Evolutionary conservation across 1,140 invertebrate genomes (phyloP), one percentile per base, ranked within the genome.

Genomic region (Drosophila guanche): DNA sequence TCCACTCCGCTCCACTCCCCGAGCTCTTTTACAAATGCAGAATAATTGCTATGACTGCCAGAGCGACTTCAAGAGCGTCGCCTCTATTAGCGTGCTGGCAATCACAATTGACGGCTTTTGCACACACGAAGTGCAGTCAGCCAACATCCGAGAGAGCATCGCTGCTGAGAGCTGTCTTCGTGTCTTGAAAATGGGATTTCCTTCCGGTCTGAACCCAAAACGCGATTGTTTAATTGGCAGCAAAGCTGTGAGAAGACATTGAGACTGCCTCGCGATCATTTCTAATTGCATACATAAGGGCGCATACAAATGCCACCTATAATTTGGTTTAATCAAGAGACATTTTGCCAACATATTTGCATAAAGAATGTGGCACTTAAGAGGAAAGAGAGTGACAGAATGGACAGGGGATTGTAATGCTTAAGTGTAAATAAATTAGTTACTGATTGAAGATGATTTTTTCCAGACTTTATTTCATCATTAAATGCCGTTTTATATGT

Each of bases 61-160:
- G 23, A 46, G 43, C 33, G 46, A 51, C 54, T 70, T 45, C 40
- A 73, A 57, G 69, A 55, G 40, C 37, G 40, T 29, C 51, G 46
- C 55, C 77, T 79, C 81, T 80, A 80, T 85, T 85, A 85, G 80
- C 80, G 70, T 56, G 80, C 56, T 79, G 76, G 67, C 76, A 84
- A 84, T 84, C 83, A 85, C 76, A 72, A 62, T 84, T 85, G 80
- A 84, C 79, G 79, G 79, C 76, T 85, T 60, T 60, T 71, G 72
- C 72, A 76, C 72, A 71, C 55, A 55, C 45, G 56, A 84, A 84
- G 80, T 75, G 10, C 33, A 37, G 79, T 78, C 83, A 74, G 74
- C 74, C 65, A 75, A 72, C 76, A 48, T 56, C 71, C 71, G 41
- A 50, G 76, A 76, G 65, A 58, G 59, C 72, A 67, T 57, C 58